Percentiles rank a stretch among this genome's conserved stretches.
These are phyloP conservation scores for Monopis laevigella DNA, from an alignment of 2,888 invertebrate genomes.

Conservation along the genomic window DNA sequence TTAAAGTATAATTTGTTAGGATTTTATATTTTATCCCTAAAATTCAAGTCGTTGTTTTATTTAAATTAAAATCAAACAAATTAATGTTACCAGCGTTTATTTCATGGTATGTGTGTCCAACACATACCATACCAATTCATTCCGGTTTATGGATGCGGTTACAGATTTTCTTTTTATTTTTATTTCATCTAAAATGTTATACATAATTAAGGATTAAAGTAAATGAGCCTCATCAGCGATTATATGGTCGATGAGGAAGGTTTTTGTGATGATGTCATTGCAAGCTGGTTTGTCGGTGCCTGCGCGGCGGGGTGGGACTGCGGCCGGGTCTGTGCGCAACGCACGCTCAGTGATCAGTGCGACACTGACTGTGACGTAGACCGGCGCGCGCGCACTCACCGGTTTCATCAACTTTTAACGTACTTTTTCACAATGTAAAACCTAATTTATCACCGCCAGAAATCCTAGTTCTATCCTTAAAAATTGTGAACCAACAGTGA, in stretches of 20 bases:
- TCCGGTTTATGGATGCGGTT: no score
- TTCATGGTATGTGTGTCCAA: no score
- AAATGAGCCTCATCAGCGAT: not conserved
- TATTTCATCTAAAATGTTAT: no score
- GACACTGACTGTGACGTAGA: constrained; percentile 49
- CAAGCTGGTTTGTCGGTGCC: no score
- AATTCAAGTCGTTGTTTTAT: no score
- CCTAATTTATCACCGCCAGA: not conserved
- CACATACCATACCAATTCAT: no score
- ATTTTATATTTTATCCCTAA: no score
- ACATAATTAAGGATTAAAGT: no score
- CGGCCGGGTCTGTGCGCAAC: constrained; percentile 50
- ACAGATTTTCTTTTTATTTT: no score
- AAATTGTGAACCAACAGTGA: not conserved
- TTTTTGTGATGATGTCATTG: constrained; percentile 37
- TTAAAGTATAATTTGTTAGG: no score
- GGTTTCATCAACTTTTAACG: not conserved
- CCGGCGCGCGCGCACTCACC: constrained; percentile 52
- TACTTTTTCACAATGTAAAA: not conserved
- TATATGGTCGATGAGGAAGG: constrained; percentile 15
- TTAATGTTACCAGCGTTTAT: no score
- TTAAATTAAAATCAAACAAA: no score
- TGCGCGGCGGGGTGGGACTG: constrained; percentile 38
- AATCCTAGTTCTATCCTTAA: not conserved
- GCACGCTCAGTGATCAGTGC: constrained; percentile 46